Conservation (phyloP, 2,888 invertebrate genomes). For the Nomada fabriciana region DNA sequence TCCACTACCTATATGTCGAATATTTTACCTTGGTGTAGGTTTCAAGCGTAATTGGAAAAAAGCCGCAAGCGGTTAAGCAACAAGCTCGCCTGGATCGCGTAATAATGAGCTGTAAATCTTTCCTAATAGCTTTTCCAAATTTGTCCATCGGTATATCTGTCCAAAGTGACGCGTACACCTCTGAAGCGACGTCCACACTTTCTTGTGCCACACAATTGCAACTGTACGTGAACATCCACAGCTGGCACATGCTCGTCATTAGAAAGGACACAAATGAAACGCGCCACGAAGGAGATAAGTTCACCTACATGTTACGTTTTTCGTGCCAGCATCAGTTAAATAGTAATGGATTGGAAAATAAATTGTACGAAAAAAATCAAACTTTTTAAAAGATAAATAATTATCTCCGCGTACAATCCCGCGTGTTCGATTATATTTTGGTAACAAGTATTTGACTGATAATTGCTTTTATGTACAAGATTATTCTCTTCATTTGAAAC, state of each 20-base stretch:
- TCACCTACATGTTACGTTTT: background rate
- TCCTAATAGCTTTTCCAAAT: conserved; percentile 36
- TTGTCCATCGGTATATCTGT: conserved; percentile 4
- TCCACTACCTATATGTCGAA: too few relatives aligned
- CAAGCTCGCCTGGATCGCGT: conserved; percentile 55
- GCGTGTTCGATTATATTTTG: too few relatives aligned
- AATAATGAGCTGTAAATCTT: conserved; percentile 59
- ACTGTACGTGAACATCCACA: conserved; percentile 49
- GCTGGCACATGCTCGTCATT: conserved; percentile 16
- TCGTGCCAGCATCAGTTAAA: too few relatives aligned
- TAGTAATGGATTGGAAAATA: too few relatives aligned
- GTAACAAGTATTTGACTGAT: too few relatives aligned
- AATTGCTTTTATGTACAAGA: too few relatives aligned
- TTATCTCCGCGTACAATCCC: too few relatives aligned
- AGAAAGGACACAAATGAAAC: conserved; percentile 12
- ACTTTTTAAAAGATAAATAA: too few relatives aligned
- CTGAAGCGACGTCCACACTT: conserved; percentile 9
- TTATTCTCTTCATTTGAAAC: too few relatives aligned
- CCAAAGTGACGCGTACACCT: conserved; percentile 12
- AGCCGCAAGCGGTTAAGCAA: conserved; percentile 50
- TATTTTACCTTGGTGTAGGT: conserved; percentile 55
- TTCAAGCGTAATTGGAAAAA: conserved; percentile 56
- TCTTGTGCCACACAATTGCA: conserved; percentile 23
- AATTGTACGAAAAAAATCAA: too few relatives aligned
- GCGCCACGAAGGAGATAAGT: background rate